Evolutionary conservation across 2,797 vertebrate species (phyloP).

Genomic region (Brotula barbata): DNA sequence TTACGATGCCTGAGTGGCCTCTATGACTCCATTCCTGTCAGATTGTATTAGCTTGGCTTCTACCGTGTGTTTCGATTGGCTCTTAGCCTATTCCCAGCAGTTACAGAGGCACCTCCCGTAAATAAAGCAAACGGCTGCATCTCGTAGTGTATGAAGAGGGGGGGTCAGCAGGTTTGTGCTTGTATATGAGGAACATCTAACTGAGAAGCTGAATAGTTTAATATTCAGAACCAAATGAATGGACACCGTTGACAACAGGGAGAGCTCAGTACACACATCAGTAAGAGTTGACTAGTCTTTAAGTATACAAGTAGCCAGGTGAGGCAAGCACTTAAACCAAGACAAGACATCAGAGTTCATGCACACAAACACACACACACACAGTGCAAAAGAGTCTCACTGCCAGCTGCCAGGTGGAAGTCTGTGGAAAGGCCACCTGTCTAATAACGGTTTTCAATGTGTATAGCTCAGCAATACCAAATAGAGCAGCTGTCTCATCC

Average conservation of each 20-base stretch:
- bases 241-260: constrained; percentile 43
- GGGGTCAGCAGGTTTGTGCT: constrained; percentile 24
- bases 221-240: constrained; percentile 47
- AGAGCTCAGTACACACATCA: constrained; percentile 47
- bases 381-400: constrained; percentile 43
- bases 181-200: constrained; percentile 62
- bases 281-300: constrained; percentile 56
- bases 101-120: constrained; percentile 67
- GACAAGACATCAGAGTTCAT: constrained; percentile 54
- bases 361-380: constrained; percentile 35
- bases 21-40: constrained; percentile 73
- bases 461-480: constrained; percentile 54
- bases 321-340: constrained; percentile 59
- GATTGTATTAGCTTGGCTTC: constrained; percentile 73
- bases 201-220: constrained; percentile 59
- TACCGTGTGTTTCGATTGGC: constrained; percentile 65
- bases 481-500: constrained; percentile 57
- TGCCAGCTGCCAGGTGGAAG: constrained; percentile 70
- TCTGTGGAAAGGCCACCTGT: constrained; percentile 69
- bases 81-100: constrained; percentile 70
- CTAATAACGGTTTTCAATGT: constrained; percentile 65
- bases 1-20: constrained; percentile 70
- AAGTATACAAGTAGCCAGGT: constrained; percentile 44
- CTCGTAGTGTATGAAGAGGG: constrained; percentile 48
- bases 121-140: constrained; percentile 74